Base-by-base conservation (phyloP, 2,888 invertebrate species). In the Monochamus alternatus region DNA sequence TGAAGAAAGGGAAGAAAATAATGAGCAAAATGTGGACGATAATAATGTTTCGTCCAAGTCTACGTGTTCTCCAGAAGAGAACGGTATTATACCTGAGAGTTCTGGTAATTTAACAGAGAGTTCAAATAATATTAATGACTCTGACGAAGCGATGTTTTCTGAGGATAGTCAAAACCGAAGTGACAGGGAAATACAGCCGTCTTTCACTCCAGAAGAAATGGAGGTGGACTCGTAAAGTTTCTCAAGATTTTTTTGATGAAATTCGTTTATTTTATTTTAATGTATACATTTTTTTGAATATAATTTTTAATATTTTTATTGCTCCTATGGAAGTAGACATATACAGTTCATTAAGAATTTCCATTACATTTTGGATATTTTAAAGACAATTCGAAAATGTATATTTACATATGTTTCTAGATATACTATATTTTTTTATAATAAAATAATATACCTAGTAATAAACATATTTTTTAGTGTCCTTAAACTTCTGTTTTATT, bases 171-270 rank as follows among this genome's bases (percentile, higher is more conserved):
- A 32, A 22, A 22, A 73, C 59, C 51, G 30, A 12, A 69, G 64
- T 10, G 73, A 65, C 22, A 52, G 7, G 47, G 52, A 67, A 22
- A 68, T 75, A n/a, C 64, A 75, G 31, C 65, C 64, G 31, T 73
- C 73, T 14, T 73, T 65, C 10, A 65, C 65, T 47, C 64, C 64
- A 47, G 75, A 66, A 22, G 64, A 51, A 60, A 71, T 75, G 71
- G 70, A 75, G 58, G 70, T 71, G 3, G 75, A 71, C 32, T 58
- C 52, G 10, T 74, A 58, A 55, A 32, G 10, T 60, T 32, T 31
- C 4, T 9, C 38, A 2, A 38, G 38, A 38, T 38, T 38, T 38
- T 38, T 38, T 38, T 7, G 1, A 7, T 38, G 7, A 7, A 38
- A 38, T 38, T 38, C 1, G 22, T 22, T 38, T 38, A 38, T 5